These are phyloP conservation scores for Crotalus tigris DNA, from an alignment of 2,113 vertebrate species.

Conservation along the genomic window DNA sequence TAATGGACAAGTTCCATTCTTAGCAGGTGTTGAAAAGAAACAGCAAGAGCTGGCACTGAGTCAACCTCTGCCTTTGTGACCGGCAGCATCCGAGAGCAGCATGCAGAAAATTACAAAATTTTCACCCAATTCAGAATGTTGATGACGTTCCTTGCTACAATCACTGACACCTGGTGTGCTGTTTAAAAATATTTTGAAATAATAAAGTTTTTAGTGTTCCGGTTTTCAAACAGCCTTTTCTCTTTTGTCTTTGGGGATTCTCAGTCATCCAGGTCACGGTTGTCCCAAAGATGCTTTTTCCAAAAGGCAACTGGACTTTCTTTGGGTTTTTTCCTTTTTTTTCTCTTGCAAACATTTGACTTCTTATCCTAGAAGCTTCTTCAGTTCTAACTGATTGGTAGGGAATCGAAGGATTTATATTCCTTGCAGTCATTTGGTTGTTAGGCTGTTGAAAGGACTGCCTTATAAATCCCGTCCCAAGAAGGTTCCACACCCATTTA, in stretches of 20 bases:
- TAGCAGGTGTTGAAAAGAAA: not conserved
- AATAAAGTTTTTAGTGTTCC: not conserved
- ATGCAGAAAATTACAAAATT: not conserved
- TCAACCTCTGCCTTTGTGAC: not conserved
- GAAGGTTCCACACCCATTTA: not conserved
- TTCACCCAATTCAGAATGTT: not conserved
- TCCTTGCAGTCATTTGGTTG: not conserved
- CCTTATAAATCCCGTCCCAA: not conserved
- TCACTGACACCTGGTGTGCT: not conserved
- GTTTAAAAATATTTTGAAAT: not conserved
- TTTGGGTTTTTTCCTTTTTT: not conserved
- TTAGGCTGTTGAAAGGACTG: not conserved
- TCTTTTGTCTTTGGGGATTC: not conserved
- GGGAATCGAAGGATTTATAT: not conserved
- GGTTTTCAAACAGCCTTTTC: not conserved
- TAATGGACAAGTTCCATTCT: not conserved
- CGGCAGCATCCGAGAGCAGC: not conserved
- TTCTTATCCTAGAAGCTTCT: not conserved
- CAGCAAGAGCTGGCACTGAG: not conserved
- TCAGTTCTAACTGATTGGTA: not conserved
- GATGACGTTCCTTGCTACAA: not conserved
- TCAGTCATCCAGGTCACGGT: not conserved
- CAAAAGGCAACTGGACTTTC: not conserved
- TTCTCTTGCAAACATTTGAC: not conserved
- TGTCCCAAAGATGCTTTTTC: too few species aligned